Evolutionary conservation across 2,113 vertebrate genomes (phyloP), one percentile per base, ranked within the genome.

Genomic region (Danio rerio): DNA sequence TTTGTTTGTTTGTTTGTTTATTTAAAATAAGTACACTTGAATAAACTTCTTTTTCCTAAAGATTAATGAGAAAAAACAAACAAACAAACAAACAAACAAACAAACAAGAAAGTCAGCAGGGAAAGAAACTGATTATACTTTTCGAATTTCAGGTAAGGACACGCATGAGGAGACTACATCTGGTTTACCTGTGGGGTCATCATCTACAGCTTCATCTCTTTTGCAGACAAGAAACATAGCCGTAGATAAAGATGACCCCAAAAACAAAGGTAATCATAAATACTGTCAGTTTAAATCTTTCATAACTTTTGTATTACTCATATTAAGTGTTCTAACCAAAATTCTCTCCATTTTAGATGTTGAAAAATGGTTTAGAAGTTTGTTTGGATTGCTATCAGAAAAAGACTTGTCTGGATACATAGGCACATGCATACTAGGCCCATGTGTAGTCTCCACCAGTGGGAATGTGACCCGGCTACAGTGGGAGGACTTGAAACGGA

Each of bases 401-500:
- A 73, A 74, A 10, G 78, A 82, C 53, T 12, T 16, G 12, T 77
- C 83, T 43, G 68, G 69, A 72, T 42, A 71, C 59, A 69, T 31
- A 66, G 65, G 66, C 7, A 87, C 84, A 50, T 82, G 93, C 13
- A 59, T 72, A 40, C 91, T 84, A 40, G 83, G 88, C 11, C 84
- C 78, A 18, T 92, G 92, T 77, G 65, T 85, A 50, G 63, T 83
- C 82, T 81, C 89, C 9, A 80, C 86, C 15, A 87, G 83, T 6
- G 76, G 92, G 76, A 97, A 96, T 11, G 86, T 89, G 79, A 97
- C 95, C 8, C 85, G 47, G 70, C 89, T 94, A 70, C 92, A 79
- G 45, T 98, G 97, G 96, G 92, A 94, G 0, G 95, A 98, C 80
- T 92, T 97, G 85, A 93, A 87, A 61, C 94, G 84, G 56, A 94